These are phyloP conservation scores for Mongoloraphidia duomilia DNA, from an alignment of 2,888 invertebrate species.

Conservation along the genomic window DNA sequence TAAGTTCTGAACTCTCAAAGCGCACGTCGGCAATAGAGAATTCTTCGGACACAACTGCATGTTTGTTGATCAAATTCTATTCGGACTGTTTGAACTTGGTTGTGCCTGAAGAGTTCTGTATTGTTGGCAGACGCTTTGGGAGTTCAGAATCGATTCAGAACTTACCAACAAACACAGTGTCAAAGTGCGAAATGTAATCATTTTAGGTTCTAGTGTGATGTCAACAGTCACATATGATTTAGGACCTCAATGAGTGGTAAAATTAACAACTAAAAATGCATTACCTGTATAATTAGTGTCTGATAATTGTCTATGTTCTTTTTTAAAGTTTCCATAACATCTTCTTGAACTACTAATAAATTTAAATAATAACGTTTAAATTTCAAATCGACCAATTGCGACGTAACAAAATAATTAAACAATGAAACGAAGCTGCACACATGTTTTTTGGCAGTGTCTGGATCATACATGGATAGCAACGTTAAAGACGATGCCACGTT, in stretches of 20 bases:
- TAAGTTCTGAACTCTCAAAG: too few species aligned
- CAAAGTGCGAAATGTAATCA: too few species aligned
- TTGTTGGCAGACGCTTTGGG: too few species aligned
- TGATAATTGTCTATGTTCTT: not conserved
- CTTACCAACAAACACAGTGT: too few species aligned
- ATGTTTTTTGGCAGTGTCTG: not conserved
- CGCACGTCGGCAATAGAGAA: too few species aligned
- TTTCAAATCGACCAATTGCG: not conserved
- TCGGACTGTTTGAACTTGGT: too few species aligned
- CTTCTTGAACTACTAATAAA: not conserved
- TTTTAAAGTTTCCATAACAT: not conserved
- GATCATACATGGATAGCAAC: not conserved
- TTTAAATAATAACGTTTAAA: not conserved
- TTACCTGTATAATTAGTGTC: constrained; percentile 1
- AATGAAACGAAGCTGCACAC: not conserved
- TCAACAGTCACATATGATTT: too few species aligned
- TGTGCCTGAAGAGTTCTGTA: too few species aligned
- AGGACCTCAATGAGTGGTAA: not conserved
- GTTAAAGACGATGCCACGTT: not conserved
- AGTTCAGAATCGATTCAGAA: too few species aligned
- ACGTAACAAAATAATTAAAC: not conserved
- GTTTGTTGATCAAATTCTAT: too few species aligned
- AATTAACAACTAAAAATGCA: not conserved
- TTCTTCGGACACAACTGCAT: too few species aligned
- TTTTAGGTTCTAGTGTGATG: too few species aligned